Percentiles rank a stretch among this genome's conserved stretches.
Evolutionary conservation across 2,113 vertebrate genomes (phyloP).

Genomic region (Gallinago paraguaiae): DNA sequence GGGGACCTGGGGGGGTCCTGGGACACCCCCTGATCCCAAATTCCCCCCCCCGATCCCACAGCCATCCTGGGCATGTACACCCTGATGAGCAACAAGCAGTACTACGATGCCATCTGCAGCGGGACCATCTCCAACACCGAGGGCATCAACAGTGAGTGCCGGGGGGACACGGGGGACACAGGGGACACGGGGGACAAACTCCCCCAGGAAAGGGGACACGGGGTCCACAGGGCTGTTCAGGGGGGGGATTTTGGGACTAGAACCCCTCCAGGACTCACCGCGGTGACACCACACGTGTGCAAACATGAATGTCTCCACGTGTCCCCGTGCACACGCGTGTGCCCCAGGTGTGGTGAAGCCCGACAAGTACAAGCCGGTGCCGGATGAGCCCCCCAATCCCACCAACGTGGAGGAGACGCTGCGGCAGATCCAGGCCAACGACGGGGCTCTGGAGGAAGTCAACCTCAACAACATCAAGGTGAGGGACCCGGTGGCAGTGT

Average conservation of each 20-base stretch:
- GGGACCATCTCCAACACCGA: constrained; percentile 92
- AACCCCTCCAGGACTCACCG: fast-evolving
- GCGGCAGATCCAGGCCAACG: constrained; percentile 83
- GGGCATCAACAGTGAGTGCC: constrained; percentile 93
- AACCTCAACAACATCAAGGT: constrained; percentile 99
- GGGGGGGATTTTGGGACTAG: neutral
- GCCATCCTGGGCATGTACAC: constrained; percentile 98
- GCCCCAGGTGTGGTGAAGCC: constrained; percentile 91
- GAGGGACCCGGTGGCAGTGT: fast-evolving
- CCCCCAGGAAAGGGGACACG: neutral
- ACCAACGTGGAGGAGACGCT: constrained; percentile 92
- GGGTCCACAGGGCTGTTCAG: fast-evolving
- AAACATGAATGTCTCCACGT: fast-evolving
- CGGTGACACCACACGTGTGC: fast-evolving
- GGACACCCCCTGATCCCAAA: fast-evolving
- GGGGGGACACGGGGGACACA: neutral
- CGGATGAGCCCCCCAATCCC: constrained; percentile 90
- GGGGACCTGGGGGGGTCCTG: fast-evolving
- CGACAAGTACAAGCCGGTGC: constrained; percentile 89
- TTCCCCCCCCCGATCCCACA: constrained; percentile 34
- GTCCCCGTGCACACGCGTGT: fast-evolving
- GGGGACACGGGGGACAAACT: neutral
- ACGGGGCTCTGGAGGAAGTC: constrained; percentile 84
- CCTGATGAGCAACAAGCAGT: constrained; percentile 99
- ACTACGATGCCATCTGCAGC: constrained; percentile 92